Evolutionary conservation across 2,113 vertebrate genomes (phyloP), one percentile per base, ranked within the genome.

Genomic region (Uria aalge): DNA sequence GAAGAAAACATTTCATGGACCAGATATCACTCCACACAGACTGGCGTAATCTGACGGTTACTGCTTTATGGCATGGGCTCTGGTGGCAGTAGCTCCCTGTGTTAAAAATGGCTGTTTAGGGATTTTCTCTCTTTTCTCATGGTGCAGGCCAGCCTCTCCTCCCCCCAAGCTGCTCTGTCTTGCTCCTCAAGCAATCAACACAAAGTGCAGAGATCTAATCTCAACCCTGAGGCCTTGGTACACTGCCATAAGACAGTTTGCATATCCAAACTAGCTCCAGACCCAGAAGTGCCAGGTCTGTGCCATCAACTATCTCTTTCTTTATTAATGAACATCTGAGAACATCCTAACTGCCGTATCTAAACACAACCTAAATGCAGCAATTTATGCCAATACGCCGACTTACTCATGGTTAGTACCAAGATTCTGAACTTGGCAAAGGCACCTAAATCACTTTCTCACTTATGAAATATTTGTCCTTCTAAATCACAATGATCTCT

Each of bases 41-140:
- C 6, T 30, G 32, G 26, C 0, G 2, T 24, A 41, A 11, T 15
- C 43, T 1, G 0, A n/a, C 36, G 52, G 17, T n/a, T 59, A 27
- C 17, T 27, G 26, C 45, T 77, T 55, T 72, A 20, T 19, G 8
- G 3, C 12, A 13, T 4, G 38, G 74, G 18, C 18, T 75, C 11
- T 23, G 2, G 20, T 48, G 15, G 9, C 41, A 77, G 19, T 2
- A 56, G 8, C 15, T 86, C 8, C 17, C 9, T 2, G 2, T n/a
- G 7, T 15, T 15, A 59, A 13, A 13, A 11, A 5, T 66, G 47
- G 4, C 1, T 50, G 2, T 38, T 57, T 23, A 45, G 27, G 34
- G 7, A 6, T 77, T 80, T 76, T 56, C 3, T 68, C 22, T 34
- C 30, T 55, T 85, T 76, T 32, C 52, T 52, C 40, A 27, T 5